Conservation (phyloP, 2,797 vertebrate species). For the Lindbergichthys nudifrons region DNA sequence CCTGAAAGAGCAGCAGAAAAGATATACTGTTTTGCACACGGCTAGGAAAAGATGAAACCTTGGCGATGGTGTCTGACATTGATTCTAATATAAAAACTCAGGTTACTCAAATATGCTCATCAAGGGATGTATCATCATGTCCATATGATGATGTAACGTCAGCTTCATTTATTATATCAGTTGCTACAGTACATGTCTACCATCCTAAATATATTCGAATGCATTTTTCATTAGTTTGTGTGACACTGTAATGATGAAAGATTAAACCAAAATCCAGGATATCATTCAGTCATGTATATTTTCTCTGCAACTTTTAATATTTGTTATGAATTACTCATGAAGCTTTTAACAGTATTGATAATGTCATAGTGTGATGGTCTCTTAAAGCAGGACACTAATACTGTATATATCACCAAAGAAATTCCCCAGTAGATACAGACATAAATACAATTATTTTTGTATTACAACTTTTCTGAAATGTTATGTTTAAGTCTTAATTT, state of each 20-base stretch:
- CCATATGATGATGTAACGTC: neutral
- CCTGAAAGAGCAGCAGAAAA: neutral
- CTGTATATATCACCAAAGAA: no score
- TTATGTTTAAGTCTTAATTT: no score
- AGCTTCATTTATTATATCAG: neutral
- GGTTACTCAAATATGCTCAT: neutral
- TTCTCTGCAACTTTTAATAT: no score
- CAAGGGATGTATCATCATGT: neutral
- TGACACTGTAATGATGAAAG: slow-evolving; percentile 23
- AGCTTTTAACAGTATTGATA: neutral
- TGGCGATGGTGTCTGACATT: neutral
- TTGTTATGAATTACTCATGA: neutral
- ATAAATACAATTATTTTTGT: no score
- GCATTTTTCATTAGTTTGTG: slow-evolving; percentile 7
- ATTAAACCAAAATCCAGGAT: neutral
- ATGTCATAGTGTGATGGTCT: neutral
- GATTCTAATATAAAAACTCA: neutral
- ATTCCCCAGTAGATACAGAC: no score
- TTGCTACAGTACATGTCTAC: neutral
- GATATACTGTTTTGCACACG: neutral
- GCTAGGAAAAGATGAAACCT: neutral
- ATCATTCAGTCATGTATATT: neutral
- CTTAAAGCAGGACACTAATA: no score
- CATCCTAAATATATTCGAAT: neutral
- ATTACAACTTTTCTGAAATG: no score